Conservation (phyloP, 2,797 vertebrate genomes). For the Sphaeramia orbicularis region DNA sequence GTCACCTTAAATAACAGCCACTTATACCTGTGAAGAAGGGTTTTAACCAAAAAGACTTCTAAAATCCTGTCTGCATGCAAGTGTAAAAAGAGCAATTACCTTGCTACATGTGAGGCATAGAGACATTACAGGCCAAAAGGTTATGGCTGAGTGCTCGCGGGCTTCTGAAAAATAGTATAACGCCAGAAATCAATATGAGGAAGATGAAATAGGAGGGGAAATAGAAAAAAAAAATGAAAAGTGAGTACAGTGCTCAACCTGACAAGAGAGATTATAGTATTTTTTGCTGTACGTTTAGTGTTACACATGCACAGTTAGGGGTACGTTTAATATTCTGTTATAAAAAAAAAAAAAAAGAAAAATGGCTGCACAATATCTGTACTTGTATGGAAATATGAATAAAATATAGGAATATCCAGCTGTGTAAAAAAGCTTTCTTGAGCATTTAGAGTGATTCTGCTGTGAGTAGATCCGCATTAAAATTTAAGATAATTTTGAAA, state of each 20-base stretch:
- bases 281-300: conserved; percentile 2
- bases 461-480: too few species aligned
- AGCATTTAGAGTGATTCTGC: too few species aligned
- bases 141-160: conserved; percentile 52
- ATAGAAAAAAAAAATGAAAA: conserved; percentile 27
- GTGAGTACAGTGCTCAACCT: conserved; percentile 28
- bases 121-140: conserved; percentile 56
- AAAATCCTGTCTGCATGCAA: conserved; percentile 11
- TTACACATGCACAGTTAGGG: not conserved
- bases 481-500: too few species aligned
- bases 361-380: too few species aligned
- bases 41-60: not conserved
- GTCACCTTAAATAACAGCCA: not conserved
- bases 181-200: conserved; percentile 53
- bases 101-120: conserved; percentile 40
- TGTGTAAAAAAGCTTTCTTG: too few species aligned
- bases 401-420: too few species aligned
- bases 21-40: not conserved
- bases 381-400: too few species aligned
- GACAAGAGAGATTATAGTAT: conserved; percentile 15
- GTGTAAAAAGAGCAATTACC: conserved; percentile 25
- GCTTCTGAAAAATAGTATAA: conserved; percentile 49
- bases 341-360: too few species aligned
- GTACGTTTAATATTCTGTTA: not conserved
- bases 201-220: conserved; percentile 45